Conservation (phyloP, 2,113 vertebrate genomes). For the Acinonyx jubatus region DNA sequence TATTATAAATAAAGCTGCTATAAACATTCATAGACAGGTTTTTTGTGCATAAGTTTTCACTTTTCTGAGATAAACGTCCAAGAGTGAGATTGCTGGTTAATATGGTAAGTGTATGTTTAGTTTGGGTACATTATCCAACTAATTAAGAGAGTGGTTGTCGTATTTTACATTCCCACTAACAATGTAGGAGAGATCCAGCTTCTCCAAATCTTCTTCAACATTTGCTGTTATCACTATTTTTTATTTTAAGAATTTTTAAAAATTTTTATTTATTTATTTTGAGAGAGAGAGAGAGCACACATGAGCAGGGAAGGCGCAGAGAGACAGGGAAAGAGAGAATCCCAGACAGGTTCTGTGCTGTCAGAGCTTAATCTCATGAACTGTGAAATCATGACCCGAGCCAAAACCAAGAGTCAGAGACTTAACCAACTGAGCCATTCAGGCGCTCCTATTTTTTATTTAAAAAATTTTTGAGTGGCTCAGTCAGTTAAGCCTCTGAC, state of each 20-base stretch:
- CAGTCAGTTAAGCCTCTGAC: no score
- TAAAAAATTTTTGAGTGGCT: no score
- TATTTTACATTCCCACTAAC: not conserved
- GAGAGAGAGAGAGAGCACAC: no score
- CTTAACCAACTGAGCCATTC: no score
- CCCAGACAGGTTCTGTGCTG: no score
- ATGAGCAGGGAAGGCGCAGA: no score
- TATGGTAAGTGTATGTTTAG: not conserved
- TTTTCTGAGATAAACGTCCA: conserved; percentile 21
- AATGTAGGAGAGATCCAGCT: not conserved
- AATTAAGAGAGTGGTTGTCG: not conserved
- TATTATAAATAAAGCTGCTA: not conserved
- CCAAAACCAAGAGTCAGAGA: no score
- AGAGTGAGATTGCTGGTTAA: not conserved
- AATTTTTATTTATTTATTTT: not conserved
- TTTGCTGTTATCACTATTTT: not conserved
- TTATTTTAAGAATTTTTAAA: not conserved
- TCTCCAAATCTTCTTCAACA: not conserved
- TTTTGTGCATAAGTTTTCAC: not conserved
- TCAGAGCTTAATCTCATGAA: no score
- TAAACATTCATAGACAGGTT: not conserved
- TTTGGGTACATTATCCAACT: not conserved
- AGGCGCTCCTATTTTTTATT: no score
- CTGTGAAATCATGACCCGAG: no score
- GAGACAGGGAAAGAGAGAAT: no score